Evolutionary conservation across 1,140 invertebrate genomes (phyloP), one percentile per base, ranked within the genome.

Genomic region (Eueides isabella): DNA sequence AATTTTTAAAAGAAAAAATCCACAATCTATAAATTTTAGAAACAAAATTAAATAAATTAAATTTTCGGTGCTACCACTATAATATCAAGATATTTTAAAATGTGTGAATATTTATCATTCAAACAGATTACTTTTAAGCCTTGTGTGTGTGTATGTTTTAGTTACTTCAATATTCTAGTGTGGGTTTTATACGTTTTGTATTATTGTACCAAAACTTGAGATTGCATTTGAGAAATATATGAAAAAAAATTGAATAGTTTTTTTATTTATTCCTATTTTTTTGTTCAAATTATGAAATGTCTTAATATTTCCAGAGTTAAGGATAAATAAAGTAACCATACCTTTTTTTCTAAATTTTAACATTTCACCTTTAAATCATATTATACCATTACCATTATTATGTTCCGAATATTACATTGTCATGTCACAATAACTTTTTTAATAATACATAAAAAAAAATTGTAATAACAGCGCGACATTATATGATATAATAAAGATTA

Each of bases 181-280:
- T 82, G 82, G 80, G 82, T 91, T 91, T 92, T 92, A 89, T 92
- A 92, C 89, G 87, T 91, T 90, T 92, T 92, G 84, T 92, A 92
- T 88, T 89, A 86, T 75, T 91, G 85, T 91, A 91, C 88, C 84
- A 90, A 92, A 87, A 80, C 84, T 91, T 91, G 89, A 91, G 86
- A 91, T 89, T 92, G 88, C 89, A 92, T 92, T 91, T 92, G 85
- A 90, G 87, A 90, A 92, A 88, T 89, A 92, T 83, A 90, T 82
- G 79, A 80, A 81, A 86, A 88, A n/a, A 87, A 90, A 79, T 80
- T 55, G 79, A 80, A 72, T 64, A 38, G 77, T n/a, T 84, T 92
- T n/a, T 92, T 89, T 84, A 86, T 91, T 91, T 73, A 26, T 29
- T 68, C 71, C 75, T 68, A 63, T 61, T 23, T 61, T 29, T 72